A percentile compares a stretch with the other conserved stretches of the same genome.
Conservation (phyloP, 2,113 vertebrate species). For the Cyanoramphus novaezelandiae region DNA sequence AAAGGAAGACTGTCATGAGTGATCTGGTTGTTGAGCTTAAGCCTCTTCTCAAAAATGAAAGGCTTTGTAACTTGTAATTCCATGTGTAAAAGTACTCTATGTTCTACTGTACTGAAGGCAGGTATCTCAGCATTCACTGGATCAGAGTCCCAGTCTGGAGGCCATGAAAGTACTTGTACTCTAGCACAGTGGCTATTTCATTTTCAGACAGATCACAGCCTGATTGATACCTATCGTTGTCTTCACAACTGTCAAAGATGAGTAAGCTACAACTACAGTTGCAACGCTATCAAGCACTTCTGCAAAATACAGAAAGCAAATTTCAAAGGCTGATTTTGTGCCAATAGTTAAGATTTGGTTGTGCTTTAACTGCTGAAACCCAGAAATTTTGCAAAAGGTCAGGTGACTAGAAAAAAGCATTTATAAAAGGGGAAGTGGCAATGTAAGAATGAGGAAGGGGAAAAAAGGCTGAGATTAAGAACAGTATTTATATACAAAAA, state of each 20-base stretch:
- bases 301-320: not conserved
- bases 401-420: not conserved
- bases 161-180: not conserved
- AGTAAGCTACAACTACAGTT: not conserved
- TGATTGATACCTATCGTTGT: not conserved
- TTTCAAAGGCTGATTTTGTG: not conserved
- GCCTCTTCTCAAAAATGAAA: not conserved
- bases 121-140: not conserved
- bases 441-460: not conserved
- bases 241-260: not conserved
- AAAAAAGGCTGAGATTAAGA: not conserved
- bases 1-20: not conserved
- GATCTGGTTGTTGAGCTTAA: not conserved
- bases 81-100: not conserved
- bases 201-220: not conserved
- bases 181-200: not conserved
- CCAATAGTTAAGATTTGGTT: not conserved
- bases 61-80: not conserved
- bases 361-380: not conserved
- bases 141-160: not conserved
- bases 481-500: constrained; percentile 56
- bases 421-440: not conserved
- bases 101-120: not conserved
- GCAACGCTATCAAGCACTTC: not conserved
- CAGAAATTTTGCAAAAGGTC: not conserved